Percentiles rank a stretch among this genome's conserved stretches.
These are phyloP conservation scores for Drosophila planitibia DNA, from an alignment of 2,888 invertebrate genomes.

Conservation along the genomic window DNA sequence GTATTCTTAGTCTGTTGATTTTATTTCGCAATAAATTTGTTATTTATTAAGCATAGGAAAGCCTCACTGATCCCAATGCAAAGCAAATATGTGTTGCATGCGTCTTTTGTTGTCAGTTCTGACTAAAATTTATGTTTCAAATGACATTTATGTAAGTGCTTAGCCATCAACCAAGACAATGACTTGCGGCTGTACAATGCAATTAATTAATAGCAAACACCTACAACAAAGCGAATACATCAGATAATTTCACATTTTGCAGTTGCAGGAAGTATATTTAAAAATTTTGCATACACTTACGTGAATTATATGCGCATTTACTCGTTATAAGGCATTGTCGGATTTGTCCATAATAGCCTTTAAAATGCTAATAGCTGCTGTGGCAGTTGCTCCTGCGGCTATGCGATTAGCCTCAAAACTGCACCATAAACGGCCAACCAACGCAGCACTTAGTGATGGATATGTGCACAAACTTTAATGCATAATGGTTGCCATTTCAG, in stretches of 20 bases:
- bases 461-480: slow-evolving; percentile 7
- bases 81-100: slow-evolving; percentile 34
- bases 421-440: slow-evolving; percentile 50
- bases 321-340: slow-evolving; percentile 25
- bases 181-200: slow-evolving; percentile 33
- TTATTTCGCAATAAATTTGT: slow-evolving; percentile 11
- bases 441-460: slow-evolving; percentile 29
- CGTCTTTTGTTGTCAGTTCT: slow-evolving; percentile 56
- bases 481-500: slow-evolving; percentile 29
- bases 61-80: slow-evolving; percentile 33
- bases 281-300: background rate
- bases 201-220: slow-evolving; percentile 71
- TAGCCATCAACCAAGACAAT: slow-evolving; percentile 29
- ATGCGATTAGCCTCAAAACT: slow-evolving; percentile 53
- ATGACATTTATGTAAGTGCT: slow-evolving; percentile 60
- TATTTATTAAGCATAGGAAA: slow-evolving; percentile 37
- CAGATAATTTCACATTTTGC: slow-evolving; percentile 30
- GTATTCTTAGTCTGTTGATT: slow-evolving; percentile 17
- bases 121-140: slow-evolving; percentile 70
- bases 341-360: slow-evolving; percentile 29
- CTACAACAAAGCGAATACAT: slow-evolving; percentile 52
- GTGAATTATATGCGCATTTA: background rate
- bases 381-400: slow-evolving; percentile 45
- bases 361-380: slow-evolving; percentile 20
- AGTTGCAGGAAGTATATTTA: slow-evolving; percentile 38